phyloP scores from a whole-genome alignment of 2,888 invertebrate genomes.

The Drosophila tanythrix region DNA sequence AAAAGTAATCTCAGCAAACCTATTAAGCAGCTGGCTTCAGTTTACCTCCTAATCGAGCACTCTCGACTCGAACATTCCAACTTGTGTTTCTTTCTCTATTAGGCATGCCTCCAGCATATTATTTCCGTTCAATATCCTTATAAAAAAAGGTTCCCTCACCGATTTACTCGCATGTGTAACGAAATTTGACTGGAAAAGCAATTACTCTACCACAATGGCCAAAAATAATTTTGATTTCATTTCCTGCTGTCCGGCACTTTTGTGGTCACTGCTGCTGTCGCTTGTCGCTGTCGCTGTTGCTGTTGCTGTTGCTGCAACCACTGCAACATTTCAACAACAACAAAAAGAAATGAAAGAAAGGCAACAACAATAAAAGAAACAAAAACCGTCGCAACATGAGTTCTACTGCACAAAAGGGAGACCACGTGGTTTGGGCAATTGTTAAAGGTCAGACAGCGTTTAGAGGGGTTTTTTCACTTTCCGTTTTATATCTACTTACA shows the following conservation, averaged over 20 bases:
- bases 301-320: constrained; percentile 46
- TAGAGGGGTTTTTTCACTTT: constrained; percentile 62
- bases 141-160: background rate
- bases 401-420: constrained; percentile 39
- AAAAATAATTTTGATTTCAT: constrained; percentile 76
- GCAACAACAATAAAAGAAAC: constrained; percentile 25
- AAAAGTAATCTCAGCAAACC: background rate
- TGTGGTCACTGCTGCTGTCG: constrained; percentile 59
- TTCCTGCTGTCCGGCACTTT: constrained; percentile 62
- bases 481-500: constrained; percentile 27
- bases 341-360: constrained; percentile 16
- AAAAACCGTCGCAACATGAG: constrained; percentile 37
- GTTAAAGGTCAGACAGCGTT: constrained; percentile 67
- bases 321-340: constrained; percentile 54
- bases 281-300: background rate
- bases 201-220: constrained; percentile 73
- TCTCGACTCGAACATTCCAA: background rate
- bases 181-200: constrained; percentile 72
- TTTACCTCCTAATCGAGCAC: background rate
- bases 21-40: background rate
- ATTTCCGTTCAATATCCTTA: constrained; percentile 44
- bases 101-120: constrained; percentile 6
- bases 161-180: constrained; percentile 8
- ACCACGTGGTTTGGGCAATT: constrained; percentile 67
- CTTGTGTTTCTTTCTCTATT: background rate